Percentiles rank a stretch among this genome's conserved stretches.
phyloP scores from a whole-genome alignment of 2,888 invertebrate genomes.

The Torymus aiolomorphi region DNA sequence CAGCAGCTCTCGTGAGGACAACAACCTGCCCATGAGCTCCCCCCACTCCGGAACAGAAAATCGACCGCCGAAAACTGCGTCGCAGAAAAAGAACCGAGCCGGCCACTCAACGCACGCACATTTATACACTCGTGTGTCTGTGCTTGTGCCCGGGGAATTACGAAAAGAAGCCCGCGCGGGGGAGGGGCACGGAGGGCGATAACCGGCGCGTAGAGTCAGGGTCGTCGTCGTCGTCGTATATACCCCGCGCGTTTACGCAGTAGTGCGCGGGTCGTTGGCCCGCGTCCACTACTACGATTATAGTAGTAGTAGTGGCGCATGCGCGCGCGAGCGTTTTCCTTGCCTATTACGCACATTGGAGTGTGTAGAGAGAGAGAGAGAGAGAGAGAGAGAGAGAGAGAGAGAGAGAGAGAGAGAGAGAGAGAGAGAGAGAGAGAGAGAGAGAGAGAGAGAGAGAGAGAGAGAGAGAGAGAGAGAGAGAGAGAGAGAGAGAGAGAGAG shows the following conservation, averaged over 20 bases:
- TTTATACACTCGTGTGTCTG: not conserved
- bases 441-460: no score
- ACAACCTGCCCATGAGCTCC: no score
- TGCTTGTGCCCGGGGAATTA: not conserved
- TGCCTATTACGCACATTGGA: slow-evolving; percentile 14
- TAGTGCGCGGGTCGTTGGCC: slow-evolving; percentile 35
- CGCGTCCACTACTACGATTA: slow-evolving; percentile 6
- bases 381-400: no score
- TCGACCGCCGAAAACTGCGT: not conserved
- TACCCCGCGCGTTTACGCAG: not conserved
- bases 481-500: no score
- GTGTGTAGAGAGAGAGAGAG: no score
- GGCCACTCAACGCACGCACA: no score
- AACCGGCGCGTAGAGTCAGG: slow-evolving; percentile 39
- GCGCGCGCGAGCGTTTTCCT: slow-evolving; percentile 4
- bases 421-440: no score
- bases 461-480: no score
- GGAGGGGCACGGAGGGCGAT: slow-evolving; percentile 22
- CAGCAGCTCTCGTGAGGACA: no score
- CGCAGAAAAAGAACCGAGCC: not conserved
- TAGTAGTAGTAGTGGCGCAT: no score
- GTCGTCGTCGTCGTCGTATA: slow-evolving; percentile 1
- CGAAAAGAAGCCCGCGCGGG: not conserved
- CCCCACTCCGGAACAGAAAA: no score
- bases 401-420: no score